Conservation (phyloP, 2,797 vertebrate species). For the Enteromius trimaculatus region DNA sequence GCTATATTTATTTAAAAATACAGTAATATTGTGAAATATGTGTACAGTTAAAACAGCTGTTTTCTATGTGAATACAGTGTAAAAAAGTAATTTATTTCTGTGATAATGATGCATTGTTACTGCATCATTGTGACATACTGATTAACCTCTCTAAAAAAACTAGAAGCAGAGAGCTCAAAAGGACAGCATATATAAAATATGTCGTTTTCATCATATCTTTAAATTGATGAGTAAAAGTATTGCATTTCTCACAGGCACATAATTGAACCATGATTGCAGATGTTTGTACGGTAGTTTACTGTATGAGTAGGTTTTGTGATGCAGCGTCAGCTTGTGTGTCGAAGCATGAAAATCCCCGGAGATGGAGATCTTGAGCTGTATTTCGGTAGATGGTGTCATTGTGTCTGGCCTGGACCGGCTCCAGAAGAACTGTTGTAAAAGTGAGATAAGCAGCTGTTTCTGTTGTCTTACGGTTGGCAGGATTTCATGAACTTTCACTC, state of each 20-base stretch:
- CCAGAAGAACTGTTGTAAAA: constrained; percentile 5
- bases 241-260: background rate
- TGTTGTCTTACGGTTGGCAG: background rate
- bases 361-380: background rate
- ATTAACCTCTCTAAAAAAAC: background rate
- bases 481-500: constrained; percentile 1
- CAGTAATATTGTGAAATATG: background rate
- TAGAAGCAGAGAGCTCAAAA: background rate
- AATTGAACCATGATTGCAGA: background rate
- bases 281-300: background rate
- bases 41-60: too few relatives aligned
- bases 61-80: too few relatives aligned
- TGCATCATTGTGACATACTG: background rate
- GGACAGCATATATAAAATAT: background rate
- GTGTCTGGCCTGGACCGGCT: background rate
- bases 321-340: background rate
- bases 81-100: too few relatives aligned
- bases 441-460: constrained; percentile 11
- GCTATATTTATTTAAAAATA: background rate
- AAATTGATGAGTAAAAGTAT: background rate
- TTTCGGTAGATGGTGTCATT: background rate
- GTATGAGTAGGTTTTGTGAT: background rate
- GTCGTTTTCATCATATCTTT: background rate
- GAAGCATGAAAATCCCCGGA: background rate
- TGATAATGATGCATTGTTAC: too few relatives aligned